Conservation (phyloP, 2,797 vertebrate species). For the Acrocephalus scirpaceus region DNA sequence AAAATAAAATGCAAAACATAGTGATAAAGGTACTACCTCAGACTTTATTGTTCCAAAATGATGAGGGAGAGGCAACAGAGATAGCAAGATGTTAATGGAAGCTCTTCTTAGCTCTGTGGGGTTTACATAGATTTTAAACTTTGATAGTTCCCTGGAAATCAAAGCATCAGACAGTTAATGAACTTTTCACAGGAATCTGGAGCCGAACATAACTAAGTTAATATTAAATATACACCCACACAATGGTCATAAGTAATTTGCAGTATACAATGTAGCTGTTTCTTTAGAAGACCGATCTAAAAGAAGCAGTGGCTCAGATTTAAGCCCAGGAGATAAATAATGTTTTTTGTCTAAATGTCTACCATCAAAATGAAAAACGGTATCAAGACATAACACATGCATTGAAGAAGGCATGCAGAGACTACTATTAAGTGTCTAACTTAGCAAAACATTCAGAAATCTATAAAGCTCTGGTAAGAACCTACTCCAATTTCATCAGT, state of each 20-base stretch:
- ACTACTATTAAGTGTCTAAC: background rate
- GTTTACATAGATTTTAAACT: constrained; percentile 91
- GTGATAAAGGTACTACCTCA: constrained; percentile 76
- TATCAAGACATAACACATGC: background rate
- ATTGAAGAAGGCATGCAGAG: background rate
- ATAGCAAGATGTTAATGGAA: constrained; percentile 89
- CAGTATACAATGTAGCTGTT: background rate
- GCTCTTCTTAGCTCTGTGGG: constrained; percentile 89
- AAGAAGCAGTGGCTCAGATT: background rate
- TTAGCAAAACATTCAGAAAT: background rate
- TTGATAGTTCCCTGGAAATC: constrained; percentile 86
- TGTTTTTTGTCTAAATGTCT: background rate
- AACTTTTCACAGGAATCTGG: background rate
- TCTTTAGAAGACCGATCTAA: background rate
- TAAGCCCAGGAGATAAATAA: background rate
- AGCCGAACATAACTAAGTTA: background rate
- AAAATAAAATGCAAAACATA: background rate
- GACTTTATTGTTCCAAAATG: constrained; percentile 89
- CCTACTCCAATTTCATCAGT: background rate
- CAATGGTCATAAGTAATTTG: background rate
- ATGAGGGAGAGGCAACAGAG: constrained; percentile 89
- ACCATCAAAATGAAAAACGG: background rate
- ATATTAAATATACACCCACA: background rate
- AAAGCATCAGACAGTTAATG: constrained; percentile 33
- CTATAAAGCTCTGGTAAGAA: background rate